Evolutionary conservation across 2,797 vertebrate genomes (phyloP).

Genomic region (Toxotes lorentzi): DNA sequence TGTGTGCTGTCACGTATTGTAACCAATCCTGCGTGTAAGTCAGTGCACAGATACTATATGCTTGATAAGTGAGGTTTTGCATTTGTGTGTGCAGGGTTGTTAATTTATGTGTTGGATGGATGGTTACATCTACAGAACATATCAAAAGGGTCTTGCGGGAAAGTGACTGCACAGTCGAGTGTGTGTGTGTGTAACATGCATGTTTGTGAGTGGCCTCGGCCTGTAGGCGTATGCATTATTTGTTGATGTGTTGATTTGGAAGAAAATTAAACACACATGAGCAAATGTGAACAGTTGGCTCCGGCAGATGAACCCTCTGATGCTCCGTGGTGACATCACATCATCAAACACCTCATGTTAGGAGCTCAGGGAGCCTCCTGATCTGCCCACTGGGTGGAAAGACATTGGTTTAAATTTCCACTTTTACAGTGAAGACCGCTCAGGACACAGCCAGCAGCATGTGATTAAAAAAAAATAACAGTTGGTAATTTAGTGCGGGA

Average conservation of each 20-base stretch:
- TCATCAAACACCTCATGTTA: conserved; percentile 28
- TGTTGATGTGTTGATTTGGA: conserved; percentile 39
- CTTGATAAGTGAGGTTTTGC: background rate
- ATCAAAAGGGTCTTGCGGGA: conserved; percentile 11
- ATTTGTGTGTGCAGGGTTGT: background rate
- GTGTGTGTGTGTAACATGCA: background rate
- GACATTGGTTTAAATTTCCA: conserved; percentile 15
- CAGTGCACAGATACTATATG: background rate
- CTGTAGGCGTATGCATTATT: conserved; percentile 35
- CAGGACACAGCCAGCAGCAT: background rate
- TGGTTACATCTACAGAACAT: conserved; percentile 21
- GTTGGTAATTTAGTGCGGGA: background rate
- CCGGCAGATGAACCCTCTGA: conserved; percentile 31
- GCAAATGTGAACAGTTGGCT: conserved; percentile 47
- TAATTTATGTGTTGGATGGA: conserved; percentile 24
- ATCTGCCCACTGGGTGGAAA: conserved; percentile 20
- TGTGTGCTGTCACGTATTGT: background rate
- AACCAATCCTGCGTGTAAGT: too few species aligned
- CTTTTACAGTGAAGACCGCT: background rate
- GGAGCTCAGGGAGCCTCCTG: background rate
- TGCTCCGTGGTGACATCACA: background rate
- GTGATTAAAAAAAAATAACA: conserved; percentile 3
- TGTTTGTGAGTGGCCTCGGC: background rate
- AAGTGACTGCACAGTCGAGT: conserved; percentile 3
- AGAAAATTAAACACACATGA: conserved; percentile 36